Base-by-base conservation (phyloP, 2,888 invertebrate species). In the Tinea pellionella region DNA sequence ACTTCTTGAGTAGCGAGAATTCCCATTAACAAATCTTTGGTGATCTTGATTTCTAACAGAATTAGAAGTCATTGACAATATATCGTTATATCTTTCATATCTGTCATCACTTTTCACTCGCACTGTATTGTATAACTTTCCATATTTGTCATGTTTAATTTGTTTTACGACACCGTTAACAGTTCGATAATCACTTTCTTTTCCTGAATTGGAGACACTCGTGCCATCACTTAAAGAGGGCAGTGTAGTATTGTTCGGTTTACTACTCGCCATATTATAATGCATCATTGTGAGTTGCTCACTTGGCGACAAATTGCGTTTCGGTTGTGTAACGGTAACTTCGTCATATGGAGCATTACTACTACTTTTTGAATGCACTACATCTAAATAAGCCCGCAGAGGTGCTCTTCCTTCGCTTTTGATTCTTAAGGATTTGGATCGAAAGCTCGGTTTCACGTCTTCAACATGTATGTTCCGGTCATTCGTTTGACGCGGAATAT, bases 291-390 rank as follows among this genome's bases (percentile, higher is more conserved):
- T 80, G 68, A 88, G 71, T 71, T 88, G 88, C 70, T 88, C 87
- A 61, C 86, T 88, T 32, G 88, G 88, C 60, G 88, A 88, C 62
- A 88, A 70, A 69, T 86, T 87, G 71, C 88, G 78, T 75, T 86
- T 87, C 63, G 88, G 88, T 75, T 88, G 88, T 63, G 87, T 88
- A 66, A 88, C 79, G 64, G 88, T 88, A 64, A 88, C 88, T 66
- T 73, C 77, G 73, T 81, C 80, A 65, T 78, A 75, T 42, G 69
- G 67, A 62, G 73, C 72, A 47, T 43, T 59, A 61, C 65, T 71
- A 59, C 30, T 59, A 61, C 65, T 73, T 60, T 77, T 76, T 61
- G 77, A 69, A 64, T 78, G 74, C 61, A 72, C 68, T 1, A 71
- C 71, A 57, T 86, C 80, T 42, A 87, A 75, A 70, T 85, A 87